Evolutionary conservation across 2,888 invertebrate species (phyloP).

Genomic region (Drosophila nigricruria): DNA sequence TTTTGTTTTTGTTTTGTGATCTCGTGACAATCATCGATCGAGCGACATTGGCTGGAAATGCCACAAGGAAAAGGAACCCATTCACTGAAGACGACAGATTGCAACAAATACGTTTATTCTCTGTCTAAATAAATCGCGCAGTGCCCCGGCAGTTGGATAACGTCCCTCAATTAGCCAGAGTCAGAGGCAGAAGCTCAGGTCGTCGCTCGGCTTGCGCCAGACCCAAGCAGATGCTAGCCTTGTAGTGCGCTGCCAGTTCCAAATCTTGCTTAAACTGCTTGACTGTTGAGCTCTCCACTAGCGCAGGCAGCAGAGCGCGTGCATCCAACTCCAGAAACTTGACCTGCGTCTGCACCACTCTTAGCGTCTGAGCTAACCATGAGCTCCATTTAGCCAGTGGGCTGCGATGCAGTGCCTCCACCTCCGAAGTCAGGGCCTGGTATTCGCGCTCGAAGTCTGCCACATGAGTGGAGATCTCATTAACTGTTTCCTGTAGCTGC

Average conservation of each 20-base stretch:
- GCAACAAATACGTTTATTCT: neutral
- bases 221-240: conserved; percentile 26
- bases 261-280: conserved; percentile 39
- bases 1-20: conserved; percentile 53
- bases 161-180: neutral
- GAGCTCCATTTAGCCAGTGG: conserved; percentile 21
- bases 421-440: conserved; percentile 1
- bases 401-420: neutral
- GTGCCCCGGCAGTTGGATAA: conserved; percentile 4
- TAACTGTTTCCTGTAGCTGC: neutral
- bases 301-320: conserved; percentile 32
- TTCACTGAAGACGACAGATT: neutral
- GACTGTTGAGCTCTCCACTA: conserved; percentile 21
- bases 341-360: conserved; percentile 38
- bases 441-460: conserved; percentile 22
- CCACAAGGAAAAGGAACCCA: no score
- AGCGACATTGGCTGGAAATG: neutral
- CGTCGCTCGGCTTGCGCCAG: conserved; percentile 33
- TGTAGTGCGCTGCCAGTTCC: conserved; percentile 19
- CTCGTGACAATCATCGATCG: conserved; percentile 3
- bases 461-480: conserved; percentile 25
- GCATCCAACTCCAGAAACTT: conserved; percentile 49
- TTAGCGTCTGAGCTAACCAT: conserved; percentile 39
- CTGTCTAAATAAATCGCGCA: neutral
- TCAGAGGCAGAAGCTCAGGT: neutral